Evolutionary conservation across 2,797 vertebrate genomes (phyloP).

Genomic region (Iguana delicatissima): DNA sequence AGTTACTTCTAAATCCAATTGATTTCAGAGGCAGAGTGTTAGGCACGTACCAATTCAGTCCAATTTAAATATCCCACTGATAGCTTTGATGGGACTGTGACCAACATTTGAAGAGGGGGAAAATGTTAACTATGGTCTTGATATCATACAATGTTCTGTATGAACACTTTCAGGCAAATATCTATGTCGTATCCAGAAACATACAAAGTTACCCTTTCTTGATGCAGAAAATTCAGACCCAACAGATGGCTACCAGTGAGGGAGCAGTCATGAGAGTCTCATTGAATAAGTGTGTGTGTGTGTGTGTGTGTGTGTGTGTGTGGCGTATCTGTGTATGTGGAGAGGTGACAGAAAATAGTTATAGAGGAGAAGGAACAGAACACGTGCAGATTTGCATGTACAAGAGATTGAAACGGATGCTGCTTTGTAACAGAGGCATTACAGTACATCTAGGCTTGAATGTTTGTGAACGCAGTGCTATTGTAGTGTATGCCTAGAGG

Average conservation of each 20-base stretch:
- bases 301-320: neutral
- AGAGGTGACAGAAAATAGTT: neutral
- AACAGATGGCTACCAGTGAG: neutral
- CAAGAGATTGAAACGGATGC: slow-evolving; percentile 33
- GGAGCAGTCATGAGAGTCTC: neutral
- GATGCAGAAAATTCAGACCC: neutral
- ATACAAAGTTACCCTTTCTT: neutral
- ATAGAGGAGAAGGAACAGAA: slow-evolving; percentile 1
- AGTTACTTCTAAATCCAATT: neutral
- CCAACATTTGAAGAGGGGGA: neutral
- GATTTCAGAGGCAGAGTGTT: neutral
- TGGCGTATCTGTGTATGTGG: neutral
- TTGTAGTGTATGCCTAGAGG: neutral
- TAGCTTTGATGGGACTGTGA: neutral
- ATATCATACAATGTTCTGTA: neutral
- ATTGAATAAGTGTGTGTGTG: neutral
- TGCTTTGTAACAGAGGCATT: slow-evolving; percentile 21
- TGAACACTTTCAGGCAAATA: too few relatives aligned
- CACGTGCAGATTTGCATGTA: slow-evolving; percentile 29
- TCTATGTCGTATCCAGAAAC: too few relatives aligned
- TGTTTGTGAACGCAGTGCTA: slow-evolving; percentile 34
- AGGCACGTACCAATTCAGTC: neutral
- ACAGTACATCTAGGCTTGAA: slow-evolving; percentile 19
- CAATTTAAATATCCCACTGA: neutral
- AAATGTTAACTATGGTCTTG: neutral